Conservation (phyloP, 2,113 vertebrate species). For the Neopipo cinnamomea region DNA sequence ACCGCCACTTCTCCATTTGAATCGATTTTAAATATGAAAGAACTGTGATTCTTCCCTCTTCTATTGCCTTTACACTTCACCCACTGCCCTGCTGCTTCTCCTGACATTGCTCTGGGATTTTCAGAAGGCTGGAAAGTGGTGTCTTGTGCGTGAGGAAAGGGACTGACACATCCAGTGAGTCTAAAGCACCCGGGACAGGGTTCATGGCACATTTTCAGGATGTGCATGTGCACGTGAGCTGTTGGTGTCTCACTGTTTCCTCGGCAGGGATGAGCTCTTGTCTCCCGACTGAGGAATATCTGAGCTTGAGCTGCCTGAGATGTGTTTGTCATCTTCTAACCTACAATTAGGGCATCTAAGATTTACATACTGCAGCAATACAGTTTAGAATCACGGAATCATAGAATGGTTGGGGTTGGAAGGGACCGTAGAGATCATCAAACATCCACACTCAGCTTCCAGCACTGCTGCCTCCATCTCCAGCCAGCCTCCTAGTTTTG, state of each 20-base stretch:
- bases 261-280: background rate
- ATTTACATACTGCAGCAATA: background rate
- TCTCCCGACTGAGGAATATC: background rate
- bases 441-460: background rate
- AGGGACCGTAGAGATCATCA: background rate
- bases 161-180: background rate
- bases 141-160: background rate
- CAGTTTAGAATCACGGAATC: background rate
- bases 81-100: background rate
- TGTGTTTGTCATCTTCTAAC: background rate
- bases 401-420: background rate
- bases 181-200: background rate
- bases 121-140: background rate
- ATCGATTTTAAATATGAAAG: conserved; percentile 14
- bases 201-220: fast-evolving
- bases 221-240: too few relatives aligned
- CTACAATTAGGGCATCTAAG: background rate
- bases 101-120: background rate
- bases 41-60: background rate
- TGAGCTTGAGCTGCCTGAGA: background rate
- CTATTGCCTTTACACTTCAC: background rate
- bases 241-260: background rate
- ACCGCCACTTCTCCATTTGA: conserved; percentile 10
- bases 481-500: background rate
- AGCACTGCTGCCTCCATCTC: background rate